Conservation (phyloP, 2,113 vertebrate species). For the Plectropomus leopardus region DNA sequence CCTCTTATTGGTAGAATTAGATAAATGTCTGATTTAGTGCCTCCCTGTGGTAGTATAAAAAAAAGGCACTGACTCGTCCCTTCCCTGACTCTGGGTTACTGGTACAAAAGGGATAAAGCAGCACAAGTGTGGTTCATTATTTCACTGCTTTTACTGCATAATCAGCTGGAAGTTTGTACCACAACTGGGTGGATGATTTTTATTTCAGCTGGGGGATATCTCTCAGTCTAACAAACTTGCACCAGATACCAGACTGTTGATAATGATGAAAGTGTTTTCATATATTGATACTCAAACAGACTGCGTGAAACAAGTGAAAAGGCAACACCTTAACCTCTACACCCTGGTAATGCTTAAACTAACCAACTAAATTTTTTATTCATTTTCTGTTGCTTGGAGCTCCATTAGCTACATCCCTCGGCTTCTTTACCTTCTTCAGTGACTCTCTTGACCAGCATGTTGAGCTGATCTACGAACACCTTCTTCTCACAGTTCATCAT, state of each 20-base stretch:
- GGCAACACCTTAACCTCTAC: background rate
- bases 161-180: background rate
- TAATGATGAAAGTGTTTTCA: background rate
- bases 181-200: background rate
- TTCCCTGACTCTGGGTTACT: background rate
- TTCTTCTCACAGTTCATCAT: slow-evolving; percentile 97
- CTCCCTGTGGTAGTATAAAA: background rate
- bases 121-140: no score
- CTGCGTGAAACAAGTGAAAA: background rate
- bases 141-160: background rate
- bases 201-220: background rate
- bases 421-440: slow-evolving; percentile 89
- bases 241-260: background rate
- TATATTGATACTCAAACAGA: background rate
- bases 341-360: background rate
- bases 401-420: background rate
- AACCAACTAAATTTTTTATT: background rate
- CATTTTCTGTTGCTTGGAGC: background rate
- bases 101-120: no score
- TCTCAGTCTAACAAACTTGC: background rate
- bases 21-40: background rate
- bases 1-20: background rate
- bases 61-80: background rate
- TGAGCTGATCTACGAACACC: slow-evolving; percentile 91
- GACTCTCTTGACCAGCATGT: slow-evolving; percentile 92